Percentiles rank a stretch among this genome's conserved stretches.
Evolutionary conservation across 2,888 invertebrate species (phyloP).

Genomic region (Pseudanteris insignis): DNA sequence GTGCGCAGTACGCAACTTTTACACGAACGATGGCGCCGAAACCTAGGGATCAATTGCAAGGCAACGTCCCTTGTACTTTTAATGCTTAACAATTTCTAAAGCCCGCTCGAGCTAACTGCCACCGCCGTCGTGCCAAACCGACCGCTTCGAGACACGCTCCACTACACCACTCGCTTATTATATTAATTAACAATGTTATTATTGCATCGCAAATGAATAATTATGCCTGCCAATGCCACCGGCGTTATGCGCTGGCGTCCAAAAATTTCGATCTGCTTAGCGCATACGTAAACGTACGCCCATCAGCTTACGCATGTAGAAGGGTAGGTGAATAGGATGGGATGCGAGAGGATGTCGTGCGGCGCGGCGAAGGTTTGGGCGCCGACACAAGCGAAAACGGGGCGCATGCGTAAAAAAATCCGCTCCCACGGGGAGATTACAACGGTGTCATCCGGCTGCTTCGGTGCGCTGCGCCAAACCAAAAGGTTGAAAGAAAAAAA

Average conservation of each 20-base stretch:
- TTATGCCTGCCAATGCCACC: conserved; percentile 7
- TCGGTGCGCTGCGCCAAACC: too few species aligned
- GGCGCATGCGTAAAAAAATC: too few species aligned
- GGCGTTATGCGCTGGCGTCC: neutral
- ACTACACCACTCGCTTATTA: conserved; percentile 25
- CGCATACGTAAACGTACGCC: neutral
- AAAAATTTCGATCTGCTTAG: neutral
- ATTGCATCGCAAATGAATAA: conserved; percentile 18
- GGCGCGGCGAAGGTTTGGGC: too few species aligned
- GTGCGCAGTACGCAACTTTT: conserved; percentile 65
- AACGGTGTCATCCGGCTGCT: too few species aligned
- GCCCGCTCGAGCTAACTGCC: conserved; percentile 35
- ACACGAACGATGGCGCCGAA: conserved; percentile 60
- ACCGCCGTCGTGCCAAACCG: conserved; percentile 23
- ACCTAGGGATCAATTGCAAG: conserved; percentile 63
- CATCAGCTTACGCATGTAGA: too few species aligned
- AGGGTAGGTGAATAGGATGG: too few species aligned
- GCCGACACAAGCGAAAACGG: too few species aligned
- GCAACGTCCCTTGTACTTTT: conserved; percentile 64
- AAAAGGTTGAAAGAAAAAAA: too few species aligned
- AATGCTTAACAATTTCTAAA: conserved; percentile 53
- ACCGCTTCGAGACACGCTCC: conserved; percentile 25
- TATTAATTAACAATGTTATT: conserved; percentile 36
- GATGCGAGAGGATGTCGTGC: too few species aligned
- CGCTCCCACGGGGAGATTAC: too few species aligned